Conservation (phyloP, 2,888 invertebrate genomes). For the Ichneumoninae sp. region DNA sequence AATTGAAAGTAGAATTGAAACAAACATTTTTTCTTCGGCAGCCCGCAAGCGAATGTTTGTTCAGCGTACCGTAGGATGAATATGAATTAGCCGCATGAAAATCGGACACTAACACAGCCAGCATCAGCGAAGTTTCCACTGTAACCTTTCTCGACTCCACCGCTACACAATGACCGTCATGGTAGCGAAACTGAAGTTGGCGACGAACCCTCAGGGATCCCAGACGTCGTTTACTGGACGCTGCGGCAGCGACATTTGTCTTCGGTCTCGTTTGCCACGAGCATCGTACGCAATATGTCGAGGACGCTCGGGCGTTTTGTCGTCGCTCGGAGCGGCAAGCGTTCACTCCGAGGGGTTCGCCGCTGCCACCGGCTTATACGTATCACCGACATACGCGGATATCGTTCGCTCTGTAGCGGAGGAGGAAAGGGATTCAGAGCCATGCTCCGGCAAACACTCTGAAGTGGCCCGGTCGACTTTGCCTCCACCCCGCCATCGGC, state of each 20-base stretch:
- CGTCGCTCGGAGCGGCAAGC: constrained; percentile 29
- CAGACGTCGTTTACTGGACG: constrained; percentile 12
- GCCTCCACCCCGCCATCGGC: constrained; percentile 71
- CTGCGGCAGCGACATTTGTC: constrained; percentile 63
- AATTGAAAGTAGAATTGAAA: too few species aligned
- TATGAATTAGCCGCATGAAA: not conserved
- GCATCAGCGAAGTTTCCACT: not conserved
- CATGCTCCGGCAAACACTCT: not conserved
- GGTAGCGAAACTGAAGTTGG: constrained; percentile 12
- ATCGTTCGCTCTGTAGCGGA: not conserved
- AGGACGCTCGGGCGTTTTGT: constrained; percentile 68
- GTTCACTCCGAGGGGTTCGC: constrained; percentile 14
- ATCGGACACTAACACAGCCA: not conserved
- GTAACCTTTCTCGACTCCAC: not conserved
- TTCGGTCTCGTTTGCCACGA: constrained; percentile 67
- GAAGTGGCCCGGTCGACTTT: constrained; percentile 36
- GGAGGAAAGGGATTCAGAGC: constrained; percentile 19
- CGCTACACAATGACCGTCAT: not conserved
- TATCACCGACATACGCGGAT: constrained; percentile 18
- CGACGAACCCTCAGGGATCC: constrained; percentile 1
- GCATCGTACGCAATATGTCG: constrained; percentile 75
- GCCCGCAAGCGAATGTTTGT: too few species aligned
- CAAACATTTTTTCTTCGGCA: too few species aligned
- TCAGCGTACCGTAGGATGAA: not conserved
- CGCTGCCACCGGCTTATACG: constrained; percentile 6